Evolutionary conservation across 2,797 vertebrate species (phyloP).

Genomic region (Lepus townsendii): DNA sequence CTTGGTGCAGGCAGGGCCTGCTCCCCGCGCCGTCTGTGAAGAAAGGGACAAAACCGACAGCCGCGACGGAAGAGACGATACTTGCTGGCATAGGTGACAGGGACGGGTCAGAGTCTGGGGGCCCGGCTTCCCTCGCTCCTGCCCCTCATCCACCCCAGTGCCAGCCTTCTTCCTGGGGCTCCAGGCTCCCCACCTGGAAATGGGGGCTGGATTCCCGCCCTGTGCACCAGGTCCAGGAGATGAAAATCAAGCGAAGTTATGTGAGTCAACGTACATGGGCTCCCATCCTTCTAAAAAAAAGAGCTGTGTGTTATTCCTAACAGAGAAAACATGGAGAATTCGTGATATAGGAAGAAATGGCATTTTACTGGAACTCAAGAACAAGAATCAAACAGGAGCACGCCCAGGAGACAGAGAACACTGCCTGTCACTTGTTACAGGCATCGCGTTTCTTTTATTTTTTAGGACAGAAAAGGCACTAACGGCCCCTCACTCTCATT

Average conservation of each 20-base stretch:
- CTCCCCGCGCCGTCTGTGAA: background rate
- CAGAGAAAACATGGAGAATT: background rate
- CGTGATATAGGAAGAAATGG: background rate
- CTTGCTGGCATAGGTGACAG: background rate
- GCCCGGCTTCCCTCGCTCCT: fast-evolving
- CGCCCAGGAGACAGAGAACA: background rate
- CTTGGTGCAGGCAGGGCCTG: background rate
- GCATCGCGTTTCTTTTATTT: too few relatives aligned
- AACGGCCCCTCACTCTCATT: background rate
- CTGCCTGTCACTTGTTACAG: background rate
- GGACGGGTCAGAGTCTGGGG: too few relatives aligned
- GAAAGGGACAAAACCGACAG: background rate
- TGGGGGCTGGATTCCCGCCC: background rate
- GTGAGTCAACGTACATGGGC: background rate
- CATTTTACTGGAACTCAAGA: background rate
- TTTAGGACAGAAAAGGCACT: background rate
- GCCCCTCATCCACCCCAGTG: fast-evolving
- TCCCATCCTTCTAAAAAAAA: background rate
- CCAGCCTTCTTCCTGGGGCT: background rate
- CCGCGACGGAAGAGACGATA: fast-evolving
- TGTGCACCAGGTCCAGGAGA: fast-evolving
- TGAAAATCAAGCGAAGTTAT: background rate
- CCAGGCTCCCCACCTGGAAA: background rate
- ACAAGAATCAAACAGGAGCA: background rate
- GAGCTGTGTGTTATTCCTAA: background rate